These are phyloP conservation scores for Nothocercus nigrocapillus DNA, from an alignment of 2,113 vertebrate genomes.

Conservation along the genomic window DNA sequence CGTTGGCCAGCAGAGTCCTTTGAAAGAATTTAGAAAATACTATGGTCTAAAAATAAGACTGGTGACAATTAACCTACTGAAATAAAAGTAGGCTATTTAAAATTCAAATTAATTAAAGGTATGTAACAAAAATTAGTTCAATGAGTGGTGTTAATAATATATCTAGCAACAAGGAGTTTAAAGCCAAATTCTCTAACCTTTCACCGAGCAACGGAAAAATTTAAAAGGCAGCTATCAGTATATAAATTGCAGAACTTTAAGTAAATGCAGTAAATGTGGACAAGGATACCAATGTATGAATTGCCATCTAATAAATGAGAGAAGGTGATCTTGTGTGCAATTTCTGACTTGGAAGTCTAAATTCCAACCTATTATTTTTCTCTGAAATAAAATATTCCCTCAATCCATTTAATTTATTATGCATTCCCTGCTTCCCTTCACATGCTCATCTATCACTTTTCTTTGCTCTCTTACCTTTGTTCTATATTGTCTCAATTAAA, in stretches of 20 bases:
- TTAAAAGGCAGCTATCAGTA: neutral
- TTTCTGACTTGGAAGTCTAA: neutral
- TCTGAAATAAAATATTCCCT: neutral
- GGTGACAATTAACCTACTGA: neutral
- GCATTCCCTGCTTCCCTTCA: neutral
- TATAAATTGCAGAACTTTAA: rapidly evolving
- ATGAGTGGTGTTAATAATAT: neutral
- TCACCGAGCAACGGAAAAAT: neutral
- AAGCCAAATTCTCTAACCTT: neutral
- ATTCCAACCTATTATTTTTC: neutral
- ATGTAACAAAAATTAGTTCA: neutral
- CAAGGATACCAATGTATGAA: neutral
- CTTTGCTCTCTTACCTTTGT: neutral
- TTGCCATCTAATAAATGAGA: neutral
- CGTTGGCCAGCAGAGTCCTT: neutral
- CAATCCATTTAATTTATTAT: neutral
- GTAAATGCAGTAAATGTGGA: neutral
- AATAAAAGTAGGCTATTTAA: neutral
- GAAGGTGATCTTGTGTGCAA: neutral
- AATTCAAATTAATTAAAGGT: neutral
- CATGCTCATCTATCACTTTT: neutral
- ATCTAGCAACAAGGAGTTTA: neutral
- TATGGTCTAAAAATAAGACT: neutral
- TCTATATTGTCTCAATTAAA: neutral
- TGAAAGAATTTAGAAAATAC: neutral